Evolutionary conservation across 2,113 vertebrate species (phyloP).

Genomic region (Dinomys branickii): DNA sequence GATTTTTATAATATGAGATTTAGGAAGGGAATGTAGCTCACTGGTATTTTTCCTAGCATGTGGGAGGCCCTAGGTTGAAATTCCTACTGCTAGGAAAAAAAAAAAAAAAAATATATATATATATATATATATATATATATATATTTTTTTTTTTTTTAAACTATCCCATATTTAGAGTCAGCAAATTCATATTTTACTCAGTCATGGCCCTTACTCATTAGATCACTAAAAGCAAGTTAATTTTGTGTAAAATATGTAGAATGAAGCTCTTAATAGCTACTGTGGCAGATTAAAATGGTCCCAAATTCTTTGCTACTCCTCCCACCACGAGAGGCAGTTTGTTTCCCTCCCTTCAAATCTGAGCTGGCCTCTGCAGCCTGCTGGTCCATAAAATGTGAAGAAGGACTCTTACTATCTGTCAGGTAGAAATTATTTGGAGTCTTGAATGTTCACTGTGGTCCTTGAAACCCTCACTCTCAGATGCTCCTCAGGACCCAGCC

Average conservation of each 20-base stretch:
- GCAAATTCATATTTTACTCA: neutral
- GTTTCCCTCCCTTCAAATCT: neutral
- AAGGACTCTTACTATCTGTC: neutral
- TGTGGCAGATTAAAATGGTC: neutral
- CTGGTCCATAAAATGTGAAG: neutral
- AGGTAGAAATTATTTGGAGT: neutral
- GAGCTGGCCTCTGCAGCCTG: neutral
- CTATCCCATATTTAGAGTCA: neutral
- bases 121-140: no score
- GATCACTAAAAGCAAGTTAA: neutral
- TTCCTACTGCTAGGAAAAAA: neutral
- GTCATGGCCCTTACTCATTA: neutral
- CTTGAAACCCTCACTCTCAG: neutral
- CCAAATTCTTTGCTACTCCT: neutral
- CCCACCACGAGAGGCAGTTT: neutral
- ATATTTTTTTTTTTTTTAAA: no score
- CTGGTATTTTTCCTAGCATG: neutral
- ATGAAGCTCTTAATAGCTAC: neutral
- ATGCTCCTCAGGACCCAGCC: neutral
- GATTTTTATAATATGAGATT: neutral
- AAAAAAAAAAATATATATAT: neutral
- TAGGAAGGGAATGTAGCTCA: neutral
- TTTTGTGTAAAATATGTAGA: constrained; percentile 22
- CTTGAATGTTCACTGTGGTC: neutral
- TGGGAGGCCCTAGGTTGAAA: neutral